Evolutionary conservation across 2,113 vertebrate species (phyloP).

Genomic region (Pholis gunnellus): DNA sequence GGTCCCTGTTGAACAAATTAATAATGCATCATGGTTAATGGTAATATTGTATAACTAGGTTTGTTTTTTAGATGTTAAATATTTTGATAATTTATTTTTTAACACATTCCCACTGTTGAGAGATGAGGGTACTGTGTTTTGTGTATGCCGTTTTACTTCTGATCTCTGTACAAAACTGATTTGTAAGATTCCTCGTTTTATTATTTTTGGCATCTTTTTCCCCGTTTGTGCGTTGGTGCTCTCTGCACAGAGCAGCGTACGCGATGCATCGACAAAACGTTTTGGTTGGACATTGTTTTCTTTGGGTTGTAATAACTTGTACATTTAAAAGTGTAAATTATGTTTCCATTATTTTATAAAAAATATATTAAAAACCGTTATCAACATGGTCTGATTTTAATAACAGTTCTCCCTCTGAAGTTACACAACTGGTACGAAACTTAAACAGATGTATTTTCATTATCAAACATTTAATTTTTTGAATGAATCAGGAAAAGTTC

Average conservation of each 20-base stretch:
- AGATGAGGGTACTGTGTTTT: conserved; percentile 73
- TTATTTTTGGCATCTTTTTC: conserved; percentile 21
- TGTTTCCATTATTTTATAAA: conserved; percentile 89
- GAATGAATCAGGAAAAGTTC: too few species aligned
- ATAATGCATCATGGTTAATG: conserved; percentile 69
- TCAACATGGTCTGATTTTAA: conserved; percentile 50
- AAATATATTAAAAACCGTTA: conserved; percentile 80
- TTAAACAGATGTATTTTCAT: too few species aligned
- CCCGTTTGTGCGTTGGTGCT: conserved; percentile 28
- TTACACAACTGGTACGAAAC: not conserved
- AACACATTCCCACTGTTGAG: conserved; percentile 77
- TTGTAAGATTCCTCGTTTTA: conserved; percentile 53
- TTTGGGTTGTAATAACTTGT: conserved; percentile 86
- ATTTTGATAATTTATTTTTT: conserved; percentile 86
- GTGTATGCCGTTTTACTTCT: conserved; percentile 59
- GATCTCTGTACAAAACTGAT: conserved; percentile 72
- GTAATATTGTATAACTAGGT: conserved; percentile 68
- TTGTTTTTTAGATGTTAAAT: conserved; percentile 79
- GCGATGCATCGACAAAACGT: conserved; percentile 31
- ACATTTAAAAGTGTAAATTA: conserved; percentile 89
- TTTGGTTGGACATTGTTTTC: conserved; percentile 69
- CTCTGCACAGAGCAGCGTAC: conserved; percentile 51
- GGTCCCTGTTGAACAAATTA: conserved; percentile 78
- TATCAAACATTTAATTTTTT: too few species aligned
- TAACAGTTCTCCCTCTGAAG: not conserved